Conservation (phyloP, 1,140 invertebrate species). For the Thrips palmi region DNA sequence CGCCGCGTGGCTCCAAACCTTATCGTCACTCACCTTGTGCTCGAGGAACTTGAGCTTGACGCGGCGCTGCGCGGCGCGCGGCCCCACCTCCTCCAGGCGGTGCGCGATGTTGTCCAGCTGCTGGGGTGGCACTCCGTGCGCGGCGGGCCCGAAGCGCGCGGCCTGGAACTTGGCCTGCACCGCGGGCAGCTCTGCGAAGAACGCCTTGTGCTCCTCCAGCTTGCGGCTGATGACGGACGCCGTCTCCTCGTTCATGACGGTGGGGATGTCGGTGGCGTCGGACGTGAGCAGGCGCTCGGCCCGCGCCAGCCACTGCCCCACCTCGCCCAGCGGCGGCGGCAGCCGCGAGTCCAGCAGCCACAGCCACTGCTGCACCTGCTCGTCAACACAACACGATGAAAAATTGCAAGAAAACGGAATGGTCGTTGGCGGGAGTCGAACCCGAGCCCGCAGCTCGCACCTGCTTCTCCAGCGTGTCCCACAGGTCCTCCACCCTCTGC, state of each 20-base stretch:
- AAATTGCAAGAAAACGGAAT: too few relatives aligned
- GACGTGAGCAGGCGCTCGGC: slow-evolving; percentile 63
- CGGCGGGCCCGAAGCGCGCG: slow-evolving; percentile 35
- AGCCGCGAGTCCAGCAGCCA: slow-evolving; percentile 67
- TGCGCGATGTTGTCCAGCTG: slow-evolving; percentile 63
- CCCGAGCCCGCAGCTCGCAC: too few relatives aligned
- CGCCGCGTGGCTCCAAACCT: too few relatives aligned
- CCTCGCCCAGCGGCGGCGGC: slow-evolving; percentile 60
- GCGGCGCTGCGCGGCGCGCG: slow-evolving; percentile 51
- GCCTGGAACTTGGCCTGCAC: slow-evolving; percentile 57
- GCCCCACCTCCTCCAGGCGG: slow-evolving; percentile 49
- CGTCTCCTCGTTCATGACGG: slow-evolving; percentile 66
- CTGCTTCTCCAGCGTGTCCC: slow-evolving; percentile 58
- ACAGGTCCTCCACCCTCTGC: slow-evolving; percentile 52
- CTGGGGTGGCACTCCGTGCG: slow-evolving; percentile 43
- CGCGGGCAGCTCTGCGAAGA: slow-evolving; percentile 65
- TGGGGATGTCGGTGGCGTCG: slow-evolving; percentile 62
- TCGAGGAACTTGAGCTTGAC: slow-evolving; percentile 74
- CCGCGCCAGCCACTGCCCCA: slow-evolving; percentile 76
- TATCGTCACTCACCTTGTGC: slow-evolving; percentile 59
- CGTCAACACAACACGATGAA: too few relatives aligned
- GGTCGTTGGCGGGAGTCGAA: too few relatives aligned
- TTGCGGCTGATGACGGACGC: slow-evolving; percentile 70
- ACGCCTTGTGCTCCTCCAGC: slow-evolving; percentile 73
- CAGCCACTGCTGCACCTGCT: slow-evolving; percentile 61